Evolutionary conservation across 1,140 invertebrate species (phyloP).

Genomic region (Pantala flavescens): DNA sequence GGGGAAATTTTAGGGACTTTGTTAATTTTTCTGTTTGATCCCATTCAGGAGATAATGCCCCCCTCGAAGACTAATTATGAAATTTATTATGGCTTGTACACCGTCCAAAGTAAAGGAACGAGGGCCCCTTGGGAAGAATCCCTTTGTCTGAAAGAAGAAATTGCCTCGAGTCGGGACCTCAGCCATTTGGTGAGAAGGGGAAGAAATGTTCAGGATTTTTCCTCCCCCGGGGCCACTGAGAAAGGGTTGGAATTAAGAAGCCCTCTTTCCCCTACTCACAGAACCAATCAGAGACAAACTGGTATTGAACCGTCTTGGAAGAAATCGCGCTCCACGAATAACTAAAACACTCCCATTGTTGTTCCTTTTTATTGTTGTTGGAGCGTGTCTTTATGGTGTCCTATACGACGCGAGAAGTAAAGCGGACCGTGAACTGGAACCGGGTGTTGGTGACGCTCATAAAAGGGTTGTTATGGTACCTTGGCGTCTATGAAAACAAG

Average conservation of each 20-base stretch:
- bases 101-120: constrained; percentile 24
- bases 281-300: too few species aligned
- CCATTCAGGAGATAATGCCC: constrained; percentile 21
- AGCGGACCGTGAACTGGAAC: too few species aligned
- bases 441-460: too few species aligned
- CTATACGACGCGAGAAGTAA: too few species aligned
- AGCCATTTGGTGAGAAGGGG: constrained; percentile 18
- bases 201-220: background rate
- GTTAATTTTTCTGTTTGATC: constrained; percentile 23
- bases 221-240: background rate
- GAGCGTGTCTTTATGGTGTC: too few species aligned
- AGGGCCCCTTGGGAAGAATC: constrained; percentile 25
- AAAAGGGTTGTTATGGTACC: too few species aligned
- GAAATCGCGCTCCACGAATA: too few species aligned
- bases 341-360: too few species aligned
- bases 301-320: too few species aligned
- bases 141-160: constrained; percentile 26
- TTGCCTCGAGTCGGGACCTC: constrained; percentile 21
- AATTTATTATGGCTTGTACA: constrained; percentile 20
- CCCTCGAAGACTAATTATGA: constrained; percentile 22
- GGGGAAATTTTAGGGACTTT: constrained; percentile 22
- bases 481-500: too few species aligned
- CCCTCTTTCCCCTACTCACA: too few species aligned
- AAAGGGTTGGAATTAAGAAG: background rate
- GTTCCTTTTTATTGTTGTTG: too few species aligned